phyloP scores from a whole-genome alignment of 2,113 vertebrate genomes.

The Aythya baeri region DNA sequence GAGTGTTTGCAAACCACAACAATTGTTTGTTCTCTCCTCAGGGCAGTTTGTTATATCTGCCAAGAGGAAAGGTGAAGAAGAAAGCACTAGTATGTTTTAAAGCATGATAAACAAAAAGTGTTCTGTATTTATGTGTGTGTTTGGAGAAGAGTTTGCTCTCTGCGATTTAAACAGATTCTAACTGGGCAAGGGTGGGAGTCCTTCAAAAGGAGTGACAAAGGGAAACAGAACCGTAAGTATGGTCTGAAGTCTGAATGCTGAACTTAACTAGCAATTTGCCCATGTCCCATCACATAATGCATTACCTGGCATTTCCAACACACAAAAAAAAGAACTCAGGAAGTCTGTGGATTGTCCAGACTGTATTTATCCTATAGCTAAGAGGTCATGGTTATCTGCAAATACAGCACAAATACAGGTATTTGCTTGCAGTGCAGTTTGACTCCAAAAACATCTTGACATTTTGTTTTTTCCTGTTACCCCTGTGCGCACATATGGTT shows the following conservation, averaged over 20 bases:
- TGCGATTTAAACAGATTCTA: neutral
- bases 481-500: neutral
- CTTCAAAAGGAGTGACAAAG: neutral
- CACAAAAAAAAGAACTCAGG: neutral
- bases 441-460: neutral
- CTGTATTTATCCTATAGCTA: neutral
- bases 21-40: conserved; percentile 54
- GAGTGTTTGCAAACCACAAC: conserved; percentile 46
- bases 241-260: neutral
- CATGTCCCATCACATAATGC: neutral
- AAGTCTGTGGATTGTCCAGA: neutral
- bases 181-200: neutral
- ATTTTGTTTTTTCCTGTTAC: neutral
- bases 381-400: neutral
- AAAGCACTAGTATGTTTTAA: conserved; percentile 3
- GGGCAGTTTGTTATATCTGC: conserved; percentile 33
- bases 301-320: neutral
- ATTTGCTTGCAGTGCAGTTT: neutral
- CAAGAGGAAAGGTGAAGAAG: conserved; percentile 43
- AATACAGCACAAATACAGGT: neutral
- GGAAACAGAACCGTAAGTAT: neutral
- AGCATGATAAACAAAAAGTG: neutral
- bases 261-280: neutral
- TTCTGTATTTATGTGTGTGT: neutral
- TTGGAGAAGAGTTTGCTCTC: neutral